Conservation (phyloP, 53 echinoderm and acorn worm species). For the Crossaster papposus region DNA sequence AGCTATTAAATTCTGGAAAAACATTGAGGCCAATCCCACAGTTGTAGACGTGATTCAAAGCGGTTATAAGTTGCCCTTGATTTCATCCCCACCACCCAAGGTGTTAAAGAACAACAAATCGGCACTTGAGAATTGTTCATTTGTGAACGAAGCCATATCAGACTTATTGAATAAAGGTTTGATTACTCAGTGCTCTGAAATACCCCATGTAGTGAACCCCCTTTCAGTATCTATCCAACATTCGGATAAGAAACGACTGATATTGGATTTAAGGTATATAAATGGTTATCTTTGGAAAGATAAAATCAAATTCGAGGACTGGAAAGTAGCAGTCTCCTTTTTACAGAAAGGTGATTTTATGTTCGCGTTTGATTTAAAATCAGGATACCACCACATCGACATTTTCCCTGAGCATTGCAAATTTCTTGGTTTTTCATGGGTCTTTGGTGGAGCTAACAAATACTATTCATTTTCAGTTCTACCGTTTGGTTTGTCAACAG, state of each 20-base stretch:
- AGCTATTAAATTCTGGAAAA: slow-evolving; percentile 31
- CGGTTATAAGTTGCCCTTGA: slow-evolving; percentile 56
- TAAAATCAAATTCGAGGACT: slow-evolving; percentile 60
- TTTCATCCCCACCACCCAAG: not conserved
- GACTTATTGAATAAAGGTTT: no score
- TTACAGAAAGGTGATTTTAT: slow-evolving; percentile 62
- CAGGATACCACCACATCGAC: slow-evolving; percentile 66
- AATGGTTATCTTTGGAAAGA: slow-evolving; percentile 55
- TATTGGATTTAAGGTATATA: slow-evolving; percentile 59
- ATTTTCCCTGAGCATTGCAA: slow-evolving; percentile 67
- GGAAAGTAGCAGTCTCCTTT: not conserved
- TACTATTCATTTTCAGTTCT: slow-evolving; percentile 1
- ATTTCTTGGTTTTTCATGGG: slow-evolving; percentile 59
- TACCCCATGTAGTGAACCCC: slow-evolving; percentile 36
- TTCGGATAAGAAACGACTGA: slow-evolving; percentile 58
- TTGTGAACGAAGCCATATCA: no score
- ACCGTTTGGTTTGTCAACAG: slow-evolving; percentile 37
- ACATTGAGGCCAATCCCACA: slow-evolving; percentile 6
- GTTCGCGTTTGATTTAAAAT: slow-evolving; percentile 60
- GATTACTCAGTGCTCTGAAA: no score
- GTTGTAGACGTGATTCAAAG: slow-evolving; percentile 10
- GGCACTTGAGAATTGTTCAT: slow-evolving; percentile 1
- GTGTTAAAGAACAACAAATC: slow-evolving; percentile 49
- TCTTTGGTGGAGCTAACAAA: not conserved
- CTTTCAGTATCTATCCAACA: slow-evolving; percentile 28